phyloP scores from a whole-genome alignment of 1,140 invertebrate genomes.

The fruit fly (Drosophila melanogaster) region DNA sequence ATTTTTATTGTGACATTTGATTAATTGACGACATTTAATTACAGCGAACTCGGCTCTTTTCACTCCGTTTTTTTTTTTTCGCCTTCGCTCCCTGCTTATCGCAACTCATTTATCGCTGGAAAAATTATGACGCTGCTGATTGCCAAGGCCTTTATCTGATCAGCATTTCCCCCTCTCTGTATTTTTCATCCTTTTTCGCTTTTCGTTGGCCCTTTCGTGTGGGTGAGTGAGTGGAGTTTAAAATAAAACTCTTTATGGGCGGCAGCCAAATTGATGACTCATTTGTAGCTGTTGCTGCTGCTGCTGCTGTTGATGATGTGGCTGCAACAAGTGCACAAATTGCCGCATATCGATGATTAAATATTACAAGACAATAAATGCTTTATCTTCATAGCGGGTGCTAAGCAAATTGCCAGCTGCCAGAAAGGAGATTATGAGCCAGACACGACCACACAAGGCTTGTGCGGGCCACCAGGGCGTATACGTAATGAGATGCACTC shows the following conservation, averaged over 20 bases:
- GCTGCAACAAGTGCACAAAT: conserved; percentile 68
- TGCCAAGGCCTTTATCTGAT: conserved; percentile 78
- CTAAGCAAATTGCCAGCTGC: conserved; percentile 73
- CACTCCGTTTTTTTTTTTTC: conserved; percentile 10
- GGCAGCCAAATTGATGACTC: conserved; percentile 72
- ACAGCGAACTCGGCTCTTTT: conserved; percentile 49
- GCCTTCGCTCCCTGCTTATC: conserved; percentile 60
- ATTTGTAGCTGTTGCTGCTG: conserved; percentile 47
- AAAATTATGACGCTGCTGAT: conserved; percentile 84
- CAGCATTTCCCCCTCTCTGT: conserved; percentile 19
- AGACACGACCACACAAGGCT: conserved; percentile 44
- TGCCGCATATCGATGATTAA: conserved; percentile 70
- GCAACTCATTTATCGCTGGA: conserved; percentile 83
- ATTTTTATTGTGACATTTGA: conserved; percentile 84
- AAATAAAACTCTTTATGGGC: conserved; percentile 62
- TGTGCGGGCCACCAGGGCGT: conserved; percentile 7
- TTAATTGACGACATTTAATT: conserved; percentile 85
- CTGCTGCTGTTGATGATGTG: neutral
- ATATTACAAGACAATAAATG: conserved; percentile 79
- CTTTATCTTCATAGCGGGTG: conserved; percentile 73
- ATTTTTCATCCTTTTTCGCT: neutral
- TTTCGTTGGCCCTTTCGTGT: conserved; percentile 18
- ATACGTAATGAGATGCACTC: conserved; percentile 15
- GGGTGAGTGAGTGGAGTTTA: conserved; percentile 66
- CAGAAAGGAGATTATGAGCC: conserved; percentile 64